Evolutionary conservation across 2,797 vertebrate genomes (phyloP).

Genomic region (Clarias fuscus): DNA sequence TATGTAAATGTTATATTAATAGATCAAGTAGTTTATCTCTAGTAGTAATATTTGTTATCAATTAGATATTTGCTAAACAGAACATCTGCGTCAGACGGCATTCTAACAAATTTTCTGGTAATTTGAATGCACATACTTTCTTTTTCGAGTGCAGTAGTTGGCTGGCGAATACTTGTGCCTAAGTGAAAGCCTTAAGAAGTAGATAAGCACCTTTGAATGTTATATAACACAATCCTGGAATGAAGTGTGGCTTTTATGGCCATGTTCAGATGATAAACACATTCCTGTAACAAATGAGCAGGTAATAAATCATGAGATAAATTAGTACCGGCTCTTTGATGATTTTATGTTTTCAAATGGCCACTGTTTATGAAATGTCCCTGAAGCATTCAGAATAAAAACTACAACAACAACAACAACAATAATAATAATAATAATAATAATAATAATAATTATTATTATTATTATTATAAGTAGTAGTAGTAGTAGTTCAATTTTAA

Average conservation of each 20-base stretch:
- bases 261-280: constrained; percentile 9
- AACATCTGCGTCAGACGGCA: neutral
- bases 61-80: neutral
- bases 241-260: constrained; percentile 23
- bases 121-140: constrained; percentile 1
- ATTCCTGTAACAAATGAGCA: constrained; percentile 11
- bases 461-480: no score
- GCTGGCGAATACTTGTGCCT: neutral
- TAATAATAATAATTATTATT: neutral
- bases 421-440: neutral
- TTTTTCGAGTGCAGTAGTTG: neutral
- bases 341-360: neutral
- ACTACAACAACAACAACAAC: neutral
- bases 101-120: neutral
- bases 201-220: constrained; percentile 11
- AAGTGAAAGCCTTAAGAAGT: neutral
- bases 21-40: neutral
- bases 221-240: constrained; percentile 11
- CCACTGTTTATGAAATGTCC: no score
- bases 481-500: neutral
- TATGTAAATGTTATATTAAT: neutral
- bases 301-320: neutral
- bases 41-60: neutral
- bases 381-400: neutral
- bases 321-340: neutral